Conservation (phyloP, 2,113 vertebrate species). For the Nematolebias whitei region DNA sequence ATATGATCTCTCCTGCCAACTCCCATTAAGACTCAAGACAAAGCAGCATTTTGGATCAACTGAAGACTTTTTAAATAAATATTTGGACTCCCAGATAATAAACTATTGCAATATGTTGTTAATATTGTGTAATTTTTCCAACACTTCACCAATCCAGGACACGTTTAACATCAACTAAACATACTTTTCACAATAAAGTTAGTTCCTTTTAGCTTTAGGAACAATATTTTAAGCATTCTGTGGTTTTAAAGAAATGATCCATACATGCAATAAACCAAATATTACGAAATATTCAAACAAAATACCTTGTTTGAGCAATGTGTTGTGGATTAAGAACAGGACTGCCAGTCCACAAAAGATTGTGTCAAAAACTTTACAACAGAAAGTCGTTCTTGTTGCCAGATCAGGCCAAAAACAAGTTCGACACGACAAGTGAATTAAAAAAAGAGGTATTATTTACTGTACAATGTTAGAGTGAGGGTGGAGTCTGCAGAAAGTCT, state of each 20-base stretch:
- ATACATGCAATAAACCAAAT: neutral
- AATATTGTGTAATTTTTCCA: constrained; percentile 25
- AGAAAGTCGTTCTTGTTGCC: constrained; percentile 11
- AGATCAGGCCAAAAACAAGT: constrained; percentile 25
- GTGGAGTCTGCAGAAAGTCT: constrained; percentile 56
- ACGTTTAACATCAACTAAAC: neutral
- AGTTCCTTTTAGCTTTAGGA: neutral
- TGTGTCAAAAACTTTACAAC: constrained; percentile 20
- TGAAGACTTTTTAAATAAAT: no score
- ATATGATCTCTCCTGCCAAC: no score
- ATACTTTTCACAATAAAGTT: no score
- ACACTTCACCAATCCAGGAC: neutral
- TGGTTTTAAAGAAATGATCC: constrained; percentile 22
- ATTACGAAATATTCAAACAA: constrained; percentile 1
- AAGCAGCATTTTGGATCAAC: no score
- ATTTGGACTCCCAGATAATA: no score
- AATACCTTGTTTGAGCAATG: constrained; percentile 23
- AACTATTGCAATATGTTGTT: no score
- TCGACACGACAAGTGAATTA: constrained; percentile 11
- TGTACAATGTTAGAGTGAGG: constrained; percentile 55
- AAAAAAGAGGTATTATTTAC: constrained; percentile 52
- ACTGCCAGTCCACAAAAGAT: constrained; percentile 22
- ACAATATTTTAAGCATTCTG: neutral
- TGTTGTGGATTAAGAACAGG: constrained; percentile 21
- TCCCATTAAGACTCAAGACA: no score